Base-by-base conservation (phyloP, 2,113 vertebrate species). In the Eidolon helvum region DNA sequence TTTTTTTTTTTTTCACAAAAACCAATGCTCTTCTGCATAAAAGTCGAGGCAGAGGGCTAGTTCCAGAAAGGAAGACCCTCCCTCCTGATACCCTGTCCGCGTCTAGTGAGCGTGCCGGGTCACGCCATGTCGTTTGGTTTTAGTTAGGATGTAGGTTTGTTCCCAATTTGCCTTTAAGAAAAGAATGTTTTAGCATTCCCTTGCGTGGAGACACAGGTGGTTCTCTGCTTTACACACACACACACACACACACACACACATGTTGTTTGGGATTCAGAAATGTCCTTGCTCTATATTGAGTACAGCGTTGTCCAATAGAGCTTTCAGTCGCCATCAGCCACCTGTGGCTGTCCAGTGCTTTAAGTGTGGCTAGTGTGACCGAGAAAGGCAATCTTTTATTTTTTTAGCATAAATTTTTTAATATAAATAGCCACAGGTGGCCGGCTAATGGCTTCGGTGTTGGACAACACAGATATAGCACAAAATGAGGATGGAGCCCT, bases 361-460 rank as follows among this genome's bases (percentile, higher is more conserved):
- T 80, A 93, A 74, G 82, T 61, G 11, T 77, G 48, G n/a, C 28
- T 50, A 50, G 5, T 65, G 14, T 87, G 28, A n/a, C 10, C 85
- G 35, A 94, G 77, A 50, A 86, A 94, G 66, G 45, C 53, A 79
- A 71, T 7, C 87, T 94, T 95, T 89, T n/a, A 66, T 89, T 63
- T 77, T 85, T 80, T 89, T 94, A 77, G 55, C 86, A 66, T 63
- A 86, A 45, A 72, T n/a, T 88, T 95, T 94, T 88, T n/a, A 59
- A 80, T 66, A 24, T 77, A 65, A 83, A 71, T 80, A 82, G 7
- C 53, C 43, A 89, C 40, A 55, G 84, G 24, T 57, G 33, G 48
- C 48, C 48, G 3, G 26, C 48, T 93, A 92, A 33, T 94, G 48
- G 26, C 30, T 87, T 93, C 35, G 33, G 6, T 78, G 14, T 10